phyloP scores from a whole-genome alignment of 2,113 vertebrate species.

The Xerus inauris region DNA sequence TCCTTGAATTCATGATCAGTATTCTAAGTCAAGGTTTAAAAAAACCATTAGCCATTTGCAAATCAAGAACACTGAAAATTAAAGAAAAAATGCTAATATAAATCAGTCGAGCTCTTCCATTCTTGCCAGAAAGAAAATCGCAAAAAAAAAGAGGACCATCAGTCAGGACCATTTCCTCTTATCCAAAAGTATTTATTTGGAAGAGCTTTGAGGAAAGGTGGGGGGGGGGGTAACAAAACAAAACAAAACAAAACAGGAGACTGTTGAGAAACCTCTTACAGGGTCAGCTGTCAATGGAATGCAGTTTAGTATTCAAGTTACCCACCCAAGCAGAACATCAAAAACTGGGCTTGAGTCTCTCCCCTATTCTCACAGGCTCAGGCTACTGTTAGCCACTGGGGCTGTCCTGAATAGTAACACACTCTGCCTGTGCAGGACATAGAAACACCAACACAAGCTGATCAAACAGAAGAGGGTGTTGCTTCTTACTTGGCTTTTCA shows the following conservation, averaged over 20 bases:
- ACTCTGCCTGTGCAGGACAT: constrained; percentile 73
- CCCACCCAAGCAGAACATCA: constrained; percentile 89
- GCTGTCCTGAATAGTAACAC: constrained; percentile 70
- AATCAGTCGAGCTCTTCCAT: constrained; percentile 67
- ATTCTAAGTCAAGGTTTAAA: constrained; percentile 74
- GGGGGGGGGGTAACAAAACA: not conserved
- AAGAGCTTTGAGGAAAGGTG: constrained; percentile 68
- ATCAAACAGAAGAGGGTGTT: constrained; percentile 39
- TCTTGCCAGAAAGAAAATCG: constrained; percentile 68
- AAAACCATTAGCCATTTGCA: constrained; percentile 48
- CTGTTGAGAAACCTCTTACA: constrained; percentile 85
- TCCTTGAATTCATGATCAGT: constrained; percentile 70
- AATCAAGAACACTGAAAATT: constrained; percentile 54
- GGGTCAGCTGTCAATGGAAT: constrained; percentile 88
- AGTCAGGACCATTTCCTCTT: constrained; percentile 56
- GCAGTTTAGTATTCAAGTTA: constrained; percentile 87
- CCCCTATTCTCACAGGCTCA: constrained; percentile 79
- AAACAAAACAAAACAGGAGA: constrained; percentile 72
- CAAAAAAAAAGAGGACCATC: constrained; percentile 69
- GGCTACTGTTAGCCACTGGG: constrained; percentile 63
- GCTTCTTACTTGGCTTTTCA: constrained; percentile 26
- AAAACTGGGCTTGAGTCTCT: constrained; percentile 86
- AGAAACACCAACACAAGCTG: constrained; percentile 63
- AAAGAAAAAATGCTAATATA: constrained; percentile 60
- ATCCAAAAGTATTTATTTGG: constrained; percentile 63